Evolutionary conservation across 2,113 vertebrate species (phyloP), one percentile per base, ranked within the genome.

Genomic region (Jacana jacana): DNA sequence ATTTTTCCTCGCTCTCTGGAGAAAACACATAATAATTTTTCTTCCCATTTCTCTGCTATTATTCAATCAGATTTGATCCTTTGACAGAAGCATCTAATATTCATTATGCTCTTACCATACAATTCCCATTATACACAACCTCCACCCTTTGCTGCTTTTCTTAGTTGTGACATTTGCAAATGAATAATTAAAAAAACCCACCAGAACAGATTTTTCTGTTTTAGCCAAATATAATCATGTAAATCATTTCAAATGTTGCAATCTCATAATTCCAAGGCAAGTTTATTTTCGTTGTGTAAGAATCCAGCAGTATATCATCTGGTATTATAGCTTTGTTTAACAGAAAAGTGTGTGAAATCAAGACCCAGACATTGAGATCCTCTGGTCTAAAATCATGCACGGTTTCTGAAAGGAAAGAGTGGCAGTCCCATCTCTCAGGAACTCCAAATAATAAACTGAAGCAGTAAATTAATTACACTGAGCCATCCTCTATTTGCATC

Each of bases 21-120:
- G 57, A 28, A 52, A 2, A 1, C 13, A 55, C 11, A 15, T 28
- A 70, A 61, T 55, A 81, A 6, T 19, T 81, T 86, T 86, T 79
- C 42, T 81, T 86, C 25, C 39, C 55, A 1, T 92, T 84, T 84
- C 20, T 71, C 48, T 68, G 35, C 28, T 66, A 9, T 79, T 79
- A 54, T 81, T 86, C 61, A 93, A 35, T 64, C 33, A 76, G 33
- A 35, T 30, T 13, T 20, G 42, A 64, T 63, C 31, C 65, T 76
- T 91, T 93, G 83, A 68, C 69, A 92, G 69, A 68, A 86, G 30
- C 44, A 75, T 83, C 86, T 78, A 84, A 91, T 87, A 84, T 84
- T 93, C 39, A 68, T 88, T 79, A 68, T 22, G 25, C 44, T 72
- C 33, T 83, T 83, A 31, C 28, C 17, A 31, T 69, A 61, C 48